A percentile compares a stretch with the other conserved stretches of the same genome.
Conservation (phyloP, 2,797 vertebrate species). For the Artibeus jamaicensis region DNA sequence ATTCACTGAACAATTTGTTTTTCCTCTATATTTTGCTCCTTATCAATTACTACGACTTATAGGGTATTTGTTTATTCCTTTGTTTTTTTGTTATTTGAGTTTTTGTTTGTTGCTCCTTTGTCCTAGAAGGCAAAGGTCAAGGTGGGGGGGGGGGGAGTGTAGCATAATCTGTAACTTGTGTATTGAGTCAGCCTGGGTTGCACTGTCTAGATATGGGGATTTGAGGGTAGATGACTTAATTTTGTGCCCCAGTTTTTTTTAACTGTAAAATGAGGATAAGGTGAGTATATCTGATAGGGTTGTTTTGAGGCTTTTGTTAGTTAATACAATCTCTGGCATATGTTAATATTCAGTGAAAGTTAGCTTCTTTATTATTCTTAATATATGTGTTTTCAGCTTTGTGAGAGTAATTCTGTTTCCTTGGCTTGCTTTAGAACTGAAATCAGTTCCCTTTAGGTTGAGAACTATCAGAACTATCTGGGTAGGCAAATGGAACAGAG, state of each 20-base stretch:
- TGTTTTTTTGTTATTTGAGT: neutral
- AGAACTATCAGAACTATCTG: slow-evolving; percentile 11
- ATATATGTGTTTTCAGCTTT: neutral
- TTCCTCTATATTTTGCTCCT: neutral
- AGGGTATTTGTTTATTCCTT: neutral
- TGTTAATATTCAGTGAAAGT: neutral
- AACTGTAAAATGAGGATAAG: slow-evolving; percentile 6
- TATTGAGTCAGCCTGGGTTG: neutral
- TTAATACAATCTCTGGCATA: neutral
- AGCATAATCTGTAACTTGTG: neutral
- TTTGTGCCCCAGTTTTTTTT: slow-evolving; percentile 41
- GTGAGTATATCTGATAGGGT: neutral
- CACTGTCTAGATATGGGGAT: neutral
- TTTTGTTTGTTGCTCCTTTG: slow-evolving; percentile 14
- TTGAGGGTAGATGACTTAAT: neutral
- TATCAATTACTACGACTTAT: neutral
- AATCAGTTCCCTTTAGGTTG: neutral
- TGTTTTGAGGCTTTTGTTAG: slow-evolving; percentile 4
- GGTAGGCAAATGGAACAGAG: neutral
- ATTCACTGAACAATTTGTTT: neutral
- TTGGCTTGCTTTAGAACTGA: slow-evolving; percentile 25
- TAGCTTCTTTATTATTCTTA: slow-evolving; percentile 14
- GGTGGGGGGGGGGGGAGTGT: neutral
- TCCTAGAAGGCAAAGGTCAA: neutral
- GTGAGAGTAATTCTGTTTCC: neutral